Conservation (phyloP, 2,888 invertebrate species). For the Balanococcus diminutus region DNA sequence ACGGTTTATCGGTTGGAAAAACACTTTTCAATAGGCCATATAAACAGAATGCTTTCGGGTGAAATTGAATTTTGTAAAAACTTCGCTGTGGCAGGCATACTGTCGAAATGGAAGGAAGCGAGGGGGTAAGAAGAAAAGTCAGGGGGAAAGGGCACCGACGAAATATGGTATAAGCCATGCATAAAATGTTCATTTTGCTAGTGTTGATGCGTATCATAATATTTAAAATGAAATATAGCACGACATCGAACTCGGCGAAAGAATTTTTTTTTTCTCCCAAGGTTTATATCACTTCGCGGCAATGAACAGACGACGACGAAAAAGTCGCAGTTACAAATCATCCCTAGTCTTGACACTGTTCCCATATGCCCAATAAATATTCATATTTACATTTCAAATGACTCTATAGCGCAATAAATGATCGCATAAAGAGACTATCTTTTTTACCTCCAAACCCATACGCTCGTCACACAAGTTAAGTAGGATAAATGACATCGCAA, state of each 20-base stretch:
- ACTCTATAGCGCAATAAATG: slow-evolving; percentile 22
- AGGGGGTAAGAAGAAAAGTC: background rate
- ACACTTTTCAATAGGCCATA: slow-evolving; percentile 17
- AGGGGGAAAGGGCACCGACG: background rate
- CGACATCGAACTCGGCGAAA: slow-evolving; percentile 8
- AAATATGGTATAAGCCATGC: slow-evolving; percentile 26
- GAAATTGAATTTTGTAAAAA: slow-evolving; percentile 28
- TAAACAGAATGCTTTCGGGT: slow-evolving; percentile 34
- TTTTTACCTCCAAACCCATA: background rate
- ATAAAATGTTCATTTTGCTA: slow-evolving; percentile 38
- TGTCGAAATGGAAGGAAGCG: background rate
- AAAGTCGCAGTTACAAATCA: slow-evolving; percentile 39
- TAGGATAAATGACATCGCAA: slow-evolving; percentile 1
- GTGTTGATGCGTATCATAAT: slow-evolving; percentile 39
- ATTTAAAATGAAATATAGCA: slow-evolving; percentile 42
- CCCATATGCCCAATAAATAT: slow-evolving; percentile 40
- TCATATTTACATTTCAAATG: slow-evolving; percentile 38
- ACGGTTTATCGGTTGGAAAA: slow-evolving; percentile 23
- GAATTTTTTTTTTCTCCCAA: background rate
- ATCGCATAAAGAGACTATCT: slow-evolving; percentile 8
- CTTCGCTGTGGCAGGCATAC: background rate
- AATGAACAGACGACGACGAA: slow-evolving; percentile 25
- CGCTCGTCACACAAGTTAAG: slow-evolving; percentile 5
- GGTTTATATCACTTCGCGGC: slow-evolving; percentile 20
- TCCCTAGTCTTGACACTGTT: slow-evolving; percentile 21